These are phyloP conservation scores for Parapsyche elsis DNA, from an alignment of 1,140 invertebrate species.

Conservation along the genomic window DNA sequence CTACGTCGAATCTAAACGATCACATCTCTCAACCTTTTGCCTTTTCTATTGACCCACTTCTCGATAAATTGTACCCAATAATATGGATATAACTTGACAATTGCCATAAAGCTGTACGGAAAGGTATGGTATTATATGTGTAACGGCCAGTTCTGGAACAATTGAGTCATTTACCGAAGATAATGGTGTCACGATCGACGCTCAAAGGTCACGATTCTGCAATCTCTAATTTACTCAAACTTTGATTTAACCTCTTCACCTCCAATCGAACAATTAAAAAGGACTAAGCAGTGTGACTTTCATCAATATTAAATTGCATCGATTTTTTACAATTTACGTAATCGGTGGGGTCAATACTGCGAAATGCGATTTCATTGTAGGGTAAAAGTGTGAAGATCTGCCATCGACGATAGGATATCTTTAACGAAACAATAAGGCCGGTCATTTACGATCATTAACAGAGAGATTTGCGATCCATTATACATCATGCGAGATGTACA, in stretches of 20 bases:
- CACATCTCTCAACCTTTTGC: neutral
- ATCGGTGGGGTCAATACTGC: too few species aligned
- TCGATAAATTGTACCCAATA: neutral
- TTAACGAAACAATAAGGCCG: neutral
- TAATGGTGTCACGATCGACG: slow-evolving; percentile 9
- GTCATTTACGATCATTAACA: neutral
- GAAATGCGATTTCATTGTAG: neutral
- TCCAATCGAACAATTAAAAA: slow-evolving; percentile 1
- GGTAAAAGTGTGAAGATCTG: neutral
- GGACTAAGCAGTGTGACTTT: too few species aligned
- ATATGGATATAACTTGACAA: too few species aligned
- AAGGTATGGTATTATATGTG: neutral
- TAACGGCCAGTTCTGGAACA: neutral
- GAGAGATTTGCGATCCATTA: too few species aligned
- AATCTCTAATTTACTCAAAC: neutral
- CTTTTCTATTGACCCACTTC: slow-evolving; percentile 10
- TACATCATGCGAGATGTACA: slow-evolving; percentile 1
- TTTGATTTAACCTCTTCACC: too few species aligned
- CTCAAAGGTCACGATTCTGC: neutral
- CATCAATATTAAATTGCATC: too few species aligned
- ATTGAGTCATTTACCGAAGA: slow-evolving; percentile 14
- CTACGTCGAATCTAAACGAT: neutral
- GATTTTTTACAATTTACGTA: too few species aligned
- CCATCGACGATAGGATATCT: too few species aligned
- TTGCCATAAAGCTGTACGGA: neutral